Evolutionary conservation across 1,140 invertebrate species (phyloP).

Genomic region (Eriosoma lanigerum): DNA sequence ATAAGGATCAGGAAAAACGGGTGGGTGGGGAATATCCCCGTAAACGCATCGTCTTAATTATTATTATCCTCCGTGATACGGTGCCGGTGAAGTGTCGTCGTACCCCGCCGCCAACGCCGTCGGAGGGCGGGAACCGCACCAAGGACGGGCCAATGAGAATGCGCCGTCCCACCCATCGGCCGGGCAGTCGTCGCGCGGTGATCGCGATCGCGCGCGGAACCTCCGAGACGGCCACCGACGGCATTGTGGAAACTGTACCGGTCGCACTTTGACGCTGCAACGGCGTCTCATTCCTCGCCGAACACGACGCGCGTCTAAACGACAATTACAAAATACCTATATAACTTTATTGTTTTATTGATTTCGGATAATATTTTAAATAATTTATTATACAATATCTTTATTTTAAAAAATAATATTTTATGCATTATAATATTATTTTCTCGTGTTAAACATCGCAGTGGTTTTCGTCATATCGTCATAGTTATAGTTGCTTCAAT

Average conservation of each 20-base stretch:
- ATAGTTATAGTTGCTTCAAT: no score
- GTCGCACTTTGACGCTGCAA: conserved; percentile 11
- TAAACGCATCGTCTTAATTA: no score
- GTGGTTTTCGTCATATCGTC: no score
- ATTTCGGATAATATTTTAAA: no score
- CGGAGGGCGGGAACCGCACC: conserved; percentile 12
- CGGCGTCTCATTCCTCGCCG: neutral
- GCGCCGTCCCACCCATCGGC: conserved; percentile 30
- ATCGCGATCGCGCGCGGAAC: neutral
- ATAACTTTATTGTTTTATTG: no score
- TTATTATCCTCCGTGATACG: neutral
- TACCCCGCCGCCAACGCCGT: neutral
- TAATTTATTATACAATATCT: no score
- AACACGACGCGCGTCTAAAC: neutral
- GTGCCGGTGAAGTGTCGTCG: neutral
- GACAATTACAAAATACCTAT: no score
- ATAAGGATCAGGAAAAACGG: neutral
- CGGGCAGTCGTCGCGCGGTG: neutral
- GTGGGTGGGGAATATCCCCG: no score
- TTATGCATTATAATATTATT: no score
- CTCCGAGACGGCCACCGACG: conserved; percentile 1
- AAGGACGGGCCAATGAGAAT: conserved; percentile 15
- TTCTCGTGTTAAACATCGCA: no score
- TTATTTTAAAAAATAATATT: no score
- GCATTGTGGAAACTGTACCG: conserved; percentile 41